Evolutionary conservation across 2,888 invertebrate genomes (phyloP), one percentile per base, ranked within the genome.

Genomic region (Acanthococcus lagerstroemiae): DNA sequence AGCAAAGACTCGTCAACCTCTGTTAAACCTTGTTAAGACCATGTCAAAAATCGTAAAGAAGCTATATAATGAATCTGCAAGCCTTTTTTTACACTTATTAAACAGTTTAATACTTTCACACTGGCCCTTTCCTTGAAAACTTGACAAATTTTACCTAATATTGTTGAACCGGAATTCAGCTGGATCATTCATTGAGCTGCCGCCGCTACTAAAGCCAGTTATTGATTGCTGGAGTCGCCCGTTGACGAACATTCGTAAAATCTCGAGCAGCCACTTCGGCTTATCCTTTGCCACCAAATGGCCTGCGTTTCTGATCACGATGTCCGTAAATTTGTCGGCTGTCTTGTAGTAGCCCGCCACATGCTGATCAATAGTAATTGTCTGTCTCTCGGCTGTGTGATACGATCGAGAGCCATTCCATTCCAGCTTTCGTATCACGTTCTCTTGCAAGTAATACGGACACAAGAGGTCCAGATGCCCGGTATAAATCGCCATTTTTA

Each of bases 391-490:
- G 0, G 87, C 85, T 1, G 76, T 78, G 72, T 82, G 83, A 74
- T 88, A 91, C 1, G 82, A 78, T 4, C 79, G 80, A 0, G 84
- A 78, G 1, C 80, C 83, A 22, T 78, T 80, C 77, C 90, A 91
- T 55, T 84, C 80, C 1, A 90, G 78, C 61, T 83, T 80, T 37
- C 22, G 15, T 21, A 63, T 15, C 17, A 63, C 52, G 12, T 63
- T 52, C 7, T 54, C 54, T 21, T 52, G 74, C 74, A 69, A 77
- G 76, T 0, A 79, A 76, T 90, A 90, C 0, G 91, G 90, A 0
- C 93, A 88, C 69, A 94, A 90, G n/a, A 95, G 86, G 75, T 95
- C 95, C 69, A 95, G 75, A 74, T 95, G 93, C 0, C 95, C 95
- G 74, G 86, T 92, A 75, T 93, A 95, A 68, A 93, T 81, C 55